phyloP scores from a whole-genome alignment of 2,797 vertebrate species.

The Chaetophractus vellerosus region DNA sequence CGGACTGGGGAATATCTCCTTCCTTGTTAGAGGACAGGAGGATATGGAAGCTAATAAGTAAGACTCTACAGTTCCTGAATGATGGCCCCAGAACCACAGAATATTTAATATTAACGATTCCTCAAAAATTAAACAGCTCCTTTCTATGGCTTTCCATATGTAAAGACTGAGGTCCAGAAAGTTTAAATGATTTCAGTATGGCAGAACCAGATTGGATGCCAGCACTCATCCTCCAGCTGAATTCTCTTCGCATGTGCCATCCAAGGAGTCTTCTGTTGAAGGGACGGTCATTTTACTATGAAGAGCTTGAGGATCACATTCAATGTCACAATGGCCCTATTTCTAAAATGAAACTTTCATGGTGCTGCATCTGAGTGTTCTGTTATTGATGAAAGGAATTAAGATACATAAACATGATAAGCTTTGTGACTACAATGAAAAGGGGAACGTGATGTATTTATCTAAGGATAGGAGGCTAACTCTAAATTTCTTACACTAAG shows the following conservation, averaged over 20 bases:
- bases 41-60: background rate
- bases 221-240: background rate
- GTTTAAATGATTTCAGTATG: background rate
- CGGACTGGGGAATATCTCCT: background rate
- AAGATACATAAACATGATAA: background rate
- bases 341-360: slow-evolving; percentile 6
- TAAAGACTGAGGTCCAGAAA: background rate
- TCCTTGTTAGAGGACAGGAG: background rate
- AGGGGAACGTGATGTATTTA: background rate
- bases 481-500: background rate
- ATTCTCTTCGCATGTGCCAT: background rate
- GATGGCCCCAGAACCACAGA: background rate
- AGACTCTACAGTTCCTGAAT: background rate
- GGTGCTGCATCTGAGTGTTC: background rate
- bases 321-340: background rate
- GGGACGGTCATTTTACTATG: background rate
- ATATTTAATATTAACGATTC: background rate
- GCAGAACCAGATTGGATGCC: background rate
- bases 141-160: background rate
- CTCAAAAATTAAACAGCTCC: background rate
- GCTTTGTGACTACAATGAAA: background rate
- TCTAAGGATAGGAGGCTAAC: background rate
- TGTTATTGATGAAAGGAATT: background rate
- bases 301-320: background rate
- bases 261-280: background rate